Percentiles rank a stretch among this genome's conserved stretches.
phyloP scores from a whole-genome alignment of 2,113 vertebrate species.

The Ptilorrhoa leucosticta region DNA sequence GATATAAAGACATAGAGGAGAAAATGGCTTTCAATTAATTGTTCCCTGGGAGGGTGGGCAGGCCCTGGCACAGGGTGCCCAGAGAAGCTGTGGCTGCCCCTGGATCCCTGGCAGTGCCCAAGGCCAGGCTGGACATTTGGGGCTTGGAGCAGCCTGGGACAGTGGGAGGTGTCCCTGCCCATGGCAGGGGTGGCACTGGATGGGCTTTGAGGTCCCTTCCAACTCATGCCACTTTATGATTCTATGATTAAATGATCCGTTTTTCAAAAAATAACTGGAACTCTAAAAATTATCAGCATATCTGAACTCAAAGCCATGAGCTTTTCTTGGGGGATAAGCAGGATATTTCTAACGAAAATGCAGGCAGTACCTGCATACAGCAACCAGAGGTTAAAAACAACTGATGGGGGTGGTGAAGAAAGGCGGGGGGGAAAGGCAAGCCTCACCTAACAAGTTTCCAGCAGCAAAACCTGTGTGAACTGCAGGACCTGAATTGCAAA shows the following conservation, averaged over 20 bases:
- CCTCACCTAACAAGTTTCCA: not conserved
- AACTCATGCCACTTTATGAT: not conserved
- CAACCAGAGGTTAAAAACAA: not conserved
- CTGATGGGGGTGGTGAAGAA: not conserved
- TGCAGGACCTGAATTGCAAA: not conserved
- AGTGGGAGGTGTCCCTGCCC: not conserved
- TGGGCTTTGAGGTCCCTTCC: not conserved
- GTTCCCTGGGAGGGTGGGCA: not conserved
- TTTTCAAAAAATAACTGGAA: not conserved
- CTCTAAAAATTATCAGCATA: not conserved
- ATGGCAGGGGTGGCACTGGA: accelerated
- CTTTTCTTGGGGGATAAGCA: not conserved
- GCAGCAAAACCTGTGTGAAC: not conserved
- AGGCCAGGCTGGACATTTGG: accelerated
- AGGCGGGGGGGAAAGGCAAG: accelerated
- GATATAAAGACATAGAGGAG: not conserved
- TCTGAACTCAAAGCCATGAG: not conserved
- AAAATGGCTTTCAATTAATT: not conserved
- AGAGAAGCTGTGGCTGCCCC: not conserved
- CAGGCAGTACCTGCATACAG: not conserved
- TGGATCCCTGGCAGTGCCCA: not conserved
- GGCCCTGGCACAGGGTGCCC: not conserved
- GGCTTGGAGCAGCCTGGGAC: not conserved
- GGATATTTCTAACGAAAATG: not conserved
- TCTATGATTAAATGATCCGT: accelerated